A percentile compares a stretch with the other conserved stretches of the same genome.
phyloP scores from a whole-genome alignment of 1,140 invertebrate genomes.

The Steinernema khuongi region DNA sequence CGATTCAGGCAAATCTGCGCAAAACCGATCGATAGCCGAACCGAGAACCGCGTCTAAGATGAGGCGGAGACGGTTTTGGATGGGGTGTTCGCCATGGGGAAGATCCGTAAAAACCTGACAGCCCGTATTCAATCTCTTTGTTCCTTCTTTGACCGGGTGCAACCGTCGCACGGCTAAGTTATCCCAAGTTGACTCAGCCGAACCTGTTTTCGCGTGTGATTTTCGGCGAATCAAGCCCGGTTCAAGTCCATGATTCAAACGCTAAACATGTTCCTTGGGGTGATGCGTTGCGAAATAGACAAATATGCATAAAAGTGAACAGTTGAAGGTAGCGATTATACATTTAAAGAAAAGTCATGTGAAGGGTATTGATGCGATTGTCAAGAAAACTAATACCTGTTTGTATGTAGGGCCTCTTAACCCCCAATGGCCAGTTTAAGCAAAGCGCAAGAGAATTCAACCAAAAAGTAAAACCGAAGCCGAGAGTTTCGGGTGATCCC shows the following conservation, averaged over 20 bases:
- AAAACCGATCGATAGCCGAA: not conserved
- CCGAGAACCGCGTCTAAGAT: not conserved
- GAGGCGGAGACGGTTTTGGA: not conserved
- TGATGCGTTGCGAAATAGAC: too few relatives aligned
- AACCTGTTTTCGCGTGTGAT: constrained; percentile 3
- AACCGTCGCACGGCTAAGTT: not conserved
- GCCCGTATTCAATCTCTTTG: not conserved
- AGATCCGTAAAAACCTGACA: constrained; percentile 12
- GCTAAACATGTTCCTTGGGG: too few relatives aligned
- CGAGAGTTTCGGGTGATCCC: too few relatives aligned
- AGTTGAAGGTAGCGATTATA: too few relatives aligned
- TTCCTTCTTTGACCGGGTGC: not conserved
- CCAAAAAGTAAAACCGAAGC: too few relatives aligned
- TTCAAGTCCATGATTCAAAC: not conserved
- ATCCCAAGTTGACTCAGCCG: not conserved
- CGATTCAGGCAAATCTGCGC: not conserved
- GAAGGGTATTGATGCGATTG: too few relatives aligned
- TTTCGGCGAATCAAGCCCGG: not conserved
- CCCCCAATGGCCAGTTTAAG: too few relatives aligned
- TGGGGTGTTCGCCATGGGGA: not conserved
- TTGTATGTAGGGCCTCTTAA: too few relatives aligned
- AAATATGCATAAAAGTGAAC: too few relatives aligned
- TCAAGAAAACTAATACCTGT: too few relatives aligned
- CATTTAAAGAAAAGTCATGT: too few relatives aligned
- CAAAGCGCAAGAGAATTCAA: too few relatives aligned